Conservation (phyloP, 2,888 invertebrate species). For the Heterodera filipjevi region DNA sequence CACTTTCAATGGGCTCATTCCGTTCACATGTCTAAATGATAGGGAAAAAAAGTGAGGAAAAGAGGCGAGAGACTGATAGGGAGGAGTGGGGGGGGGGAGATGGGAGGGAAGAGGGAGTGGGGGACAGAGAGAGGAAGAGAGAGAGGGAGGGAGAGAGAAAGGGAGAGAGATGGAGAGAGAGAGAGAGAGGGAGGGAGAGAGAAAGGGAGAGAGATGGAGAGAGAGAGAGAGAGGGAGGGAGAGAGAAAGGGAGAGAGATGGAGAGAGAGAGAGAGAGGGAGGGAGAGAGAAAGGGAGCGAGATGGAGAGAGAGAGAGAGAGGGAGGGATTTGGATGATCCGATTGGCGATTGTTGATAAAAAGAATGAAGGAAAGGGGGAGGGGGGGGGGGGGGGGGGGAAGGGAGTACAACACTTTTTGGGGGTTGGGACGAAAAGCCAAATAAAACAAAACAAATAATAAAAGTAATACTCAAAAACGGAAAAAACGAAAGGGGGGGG, state of each 20-base stretch:
- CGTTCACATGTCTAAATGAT: not conserved
- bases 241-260: not conserved
- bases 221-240: not conserved
- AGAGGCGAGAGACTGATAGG: not conserved
- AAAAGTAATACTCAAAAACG: not conserved
- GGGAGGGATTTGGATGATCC: slow-evolving; percentile 7
- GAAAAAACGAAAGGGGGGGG: not conserved
- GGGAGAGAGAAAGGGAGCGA: not conserved
- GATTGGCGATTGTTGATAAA: not conserved
- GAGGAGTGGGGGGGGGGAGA: too few species aligned
- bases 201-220: not conserved
- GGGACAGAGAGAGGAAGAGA: not conserved
- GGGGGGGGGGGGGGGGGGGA: not conserved
- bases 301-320: too few species aligned
- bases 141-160: too few species aligned
- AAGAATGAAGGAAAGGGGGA: not conserved
- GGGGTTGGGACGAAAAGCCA: too few species aligned
- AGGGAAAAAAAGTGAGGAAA: not conserved
- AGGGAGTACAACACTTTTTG: too few species aligned
- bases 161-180: not conserved
- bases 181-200: not conserved
- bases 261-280: not conserved
- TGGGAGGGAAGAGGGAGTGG: not conserved
- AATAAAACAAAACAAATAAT: not conserved
- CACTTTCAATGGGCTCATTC: slow-evolving; percentile 10